Percentiles rank a stretch among this genome's conserved stretches.
Conservation (phyloP, 2,113 vertebrate species). For the Vulpes vulpes region DNA sequence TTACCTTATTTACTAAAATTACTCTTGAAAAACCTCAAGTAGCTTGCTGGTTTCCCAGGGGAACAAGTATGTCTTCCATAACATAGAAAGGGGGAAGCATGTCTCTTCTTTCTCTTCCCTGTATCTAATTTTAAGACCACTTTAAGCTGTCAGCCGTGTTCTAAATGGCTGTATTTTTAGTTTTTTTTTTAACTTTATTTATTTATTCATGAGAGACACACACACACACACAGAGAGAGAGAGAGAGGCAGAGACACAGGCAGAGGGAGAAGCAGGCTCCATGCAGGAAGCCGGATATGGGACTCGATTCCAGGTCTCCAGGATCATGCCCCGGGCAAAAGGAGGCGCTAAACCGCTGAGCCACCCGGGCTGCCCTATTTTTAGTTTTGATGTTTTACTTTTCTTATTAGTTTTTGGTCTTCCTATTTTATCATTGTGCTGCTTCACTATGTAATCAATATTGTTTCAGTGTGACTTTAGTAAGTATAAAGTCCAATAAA, state of each 20-base stretch:
- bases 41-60: not conserved
- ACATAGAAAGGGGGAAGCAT: not conserved
- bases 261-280: too few relatives aligned
- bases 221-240: too few relatives aligned
- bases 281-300: too few relatives aligned
- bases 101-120: not conserved
- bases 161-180: not conserved
- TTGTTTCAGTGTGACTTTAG: not conserved
- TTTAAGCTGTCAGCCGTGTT: not conserved
- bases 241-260: too few relatives aligned
- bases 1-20: constrained; percentile 20
- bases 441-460: not conserved
- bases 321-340: too few relatives aligned
- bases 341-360: too few relatives aligned
- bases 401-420: not conserved
- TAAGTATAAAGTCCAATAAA: too few relatives aligned
- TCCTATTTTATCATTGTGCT: not conserved
- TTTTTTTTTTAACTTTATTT: not conserved
- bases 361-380: not conserved
- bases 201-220: too few relatives aligned
- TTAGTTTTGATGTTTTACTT: not conserved
- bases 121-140: not conserved
- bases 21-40: not conserved
- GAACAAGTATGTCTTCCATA: not conserved
- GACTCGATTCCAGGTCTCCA: too few relatives aligned